Percentiles rank a stretch among this genome's conserved stretches.
These are phyloP conservation scores for Tyto alba DNA, from an alignment of 2,113 vertebrate genomes.

Conservation along the genomic window DNA sequence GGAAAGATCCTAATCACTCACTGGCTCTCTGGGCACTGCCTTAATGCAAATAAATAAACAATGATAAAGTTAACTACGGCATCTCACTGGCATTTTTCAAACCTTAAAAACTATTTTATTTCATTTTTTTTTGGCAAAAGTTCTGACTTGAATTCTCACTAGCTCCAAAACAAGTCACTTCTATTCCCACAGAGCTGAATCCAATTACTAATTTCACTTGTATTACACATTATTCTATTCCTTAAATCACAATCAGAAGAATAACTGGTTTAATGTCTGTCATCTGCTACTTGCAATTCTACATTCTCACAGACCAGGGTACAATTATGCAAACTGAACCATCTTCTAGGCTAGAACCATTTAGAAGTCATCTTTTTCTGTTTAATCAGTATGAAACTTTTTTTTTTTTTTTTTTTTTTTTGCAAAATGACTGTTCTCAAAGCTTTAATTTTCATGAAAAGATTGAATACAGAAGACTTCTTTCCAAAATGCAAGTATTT, in stretches of 20 bases:
- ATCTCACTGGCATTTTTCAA: background rate
- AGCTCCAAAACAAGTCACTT: background rate
- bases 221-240: background rate
- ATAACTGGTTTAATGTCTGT: constrained; percentile 24
- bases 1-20: background rate
- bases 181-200: background rate
- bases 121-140: background rate
- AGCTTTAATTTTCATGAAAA: constrained; percentile 18
- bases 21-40: background rate
- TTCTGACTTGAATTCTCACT: background rate
- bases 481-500: background rate
- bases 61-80: background rate
- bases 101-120: background rate
- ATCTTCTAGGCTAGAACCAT: background rate
- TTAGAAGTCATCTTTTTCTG: background rate
- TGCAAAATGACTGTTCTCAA: background rate
- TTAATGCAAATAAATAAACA: background rate
- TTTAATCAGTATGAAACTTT: background rate
- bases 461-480: background rate
- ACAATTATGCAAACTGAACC: background rate
- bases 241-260: constrained; percentile 41
- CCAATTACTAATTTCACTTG: constrained; percentile 27
- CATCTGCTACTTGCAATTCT: constrained; percentile 29
- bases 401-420: background rate
- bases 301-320: background rate